phyloP scores from a whole-genome alignment of 2,888 invertebrate species.

The Sepiola atlantica region DNA sequence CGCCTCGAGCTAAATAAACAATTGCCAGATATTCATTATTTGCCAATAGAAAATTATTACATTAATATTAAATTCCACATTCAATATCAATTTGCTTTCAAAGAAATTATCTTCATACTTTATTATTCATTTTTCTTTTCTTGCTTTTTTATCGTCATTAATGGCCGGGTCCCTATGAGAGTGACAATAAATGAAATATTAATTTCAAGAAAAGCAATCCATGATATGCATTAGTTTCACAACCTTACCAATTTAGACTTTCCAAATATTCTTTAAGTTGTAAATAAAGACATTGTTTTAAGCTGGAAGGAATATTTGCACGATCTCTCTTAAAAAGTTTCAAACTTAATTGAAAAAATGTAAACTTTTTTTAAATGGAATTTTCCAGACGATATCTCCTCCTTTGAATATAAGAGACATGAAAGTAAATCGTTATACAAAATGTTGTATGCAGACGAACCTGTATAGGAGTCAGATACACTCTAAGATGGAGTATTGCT shows the following conservation, averaged over 20 bases:
- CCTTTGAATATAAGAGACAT: neutral
- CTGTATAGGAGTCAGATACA: no score
- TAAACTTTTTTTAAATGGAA: neutral
- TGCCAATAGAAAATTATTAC: conserved; percentile 21
- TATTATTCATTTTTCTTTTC: neutral
- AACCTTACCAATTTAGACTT: neutral
- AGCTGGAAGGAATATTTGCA: neutral
- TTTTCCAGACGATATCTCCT: neutral
- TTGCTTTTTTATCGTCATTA: neutral
- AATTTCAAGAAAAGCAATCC: conserved; percentile 23
- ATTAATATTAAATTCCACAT: neutral
- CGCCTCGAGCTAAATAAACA: neutral
- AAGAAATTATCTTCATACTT: neutral
- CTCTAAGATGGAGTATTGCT: no score
- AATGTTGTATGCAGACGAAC: neutral
- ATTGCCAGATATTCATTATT: conserved; percentile 19
- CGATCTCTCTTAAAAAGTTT: neutral
- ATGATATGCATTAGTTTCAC: conserved; percentile 16
- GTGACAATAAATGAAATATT: conserved; percentile 20
- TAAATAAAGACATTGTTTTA: neutral
- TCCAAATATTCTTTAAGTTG: neutral
- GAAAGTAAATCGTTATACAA: neutral
- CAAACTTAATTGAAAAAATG: neutral
- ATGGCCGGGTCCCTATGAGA: neutral
- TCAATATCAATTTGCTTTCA: neutral